Base-by-base conservation (phyloP, 2,888 invertebrate genomes). In the Epinotia bilunana region DNA sequence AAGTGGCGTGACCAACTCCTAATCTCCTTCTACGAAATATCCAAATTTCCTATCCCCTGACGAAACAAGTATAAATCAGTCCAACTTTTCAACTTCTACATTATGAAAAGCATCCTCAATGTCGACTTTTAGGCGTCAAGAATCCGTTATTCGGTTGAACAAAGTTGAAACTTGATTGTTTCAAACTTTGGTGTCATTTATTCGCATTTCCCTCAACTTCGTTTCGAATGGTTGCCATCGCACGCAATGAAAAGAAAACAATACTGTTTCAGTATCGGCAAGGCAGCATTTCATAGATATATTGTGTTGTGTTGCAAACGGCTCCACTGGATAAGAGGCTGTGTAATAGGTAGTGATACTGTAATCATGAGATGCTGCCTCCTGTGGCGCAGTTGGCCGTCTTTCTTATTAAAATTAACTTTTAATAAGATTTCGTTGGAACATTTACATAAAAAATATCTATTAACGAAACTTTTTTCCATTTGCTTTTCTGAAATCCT, bases 1-100 rank as follows among this genome's bases (percentile, higher is more conserved):
- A 71, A 71, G 74, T 71, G 64, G 39, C 74, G 28, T 71, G 64
- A 74, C 39, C 74, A 60, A 70, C 64, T 74, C 64, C 57, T 53
- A n/a, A 70, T 64, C 49, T 53, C 57, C 23, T 28, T 3, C 23
- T 23, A 23, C 23, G 1, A 58, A 58, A 53, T 60, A 43, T 43
- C 60, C 39, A 43, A 60, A 65, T 43, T n/a, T 28, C 20, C 46
- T 28, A 61, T 7, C 49, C 20, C 12, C 20, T 61, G 46, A 70
- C 20, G 3, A 33, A 60, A 46, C 5, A 18, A 46, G 16, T 43
- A 70, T 16, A 3, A 23, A 53, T 49, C 58, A 65, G n/a, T 18
- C 18, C 16, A 65, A 65, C 28, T 65, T 53, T 65, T 12, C 65
- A 33, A 49, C 23, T 64, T 49, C 28, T 16, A 16, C 23, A 64